Base-by-base conservation (phyloP, 1,140 invertebrate species). In the Sitobion miscanthi region DNA sequence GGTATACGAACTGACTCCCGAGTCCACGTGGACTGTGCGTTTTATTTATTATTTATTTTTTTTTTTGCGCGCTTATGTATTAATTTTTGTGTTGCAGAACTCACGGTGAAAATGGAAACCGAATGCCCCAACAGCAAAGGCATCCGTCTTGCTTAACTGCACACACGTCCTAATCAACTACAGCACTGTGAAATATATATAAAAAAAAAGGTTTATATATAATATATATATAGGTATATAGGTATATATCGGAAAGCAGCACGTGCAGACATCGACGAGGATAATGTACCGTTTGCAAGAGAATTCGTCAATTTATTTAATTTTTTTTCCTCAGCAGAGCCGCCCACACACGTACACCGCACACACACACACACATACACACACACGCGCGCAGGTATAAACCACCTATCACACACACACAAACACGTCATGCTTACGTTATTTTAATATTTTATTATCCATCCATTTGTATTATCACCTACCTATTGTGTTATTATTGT, bases 41-140 rank as follows among this genome's bases (percentile, higher is more conserved):
- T n/a, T 38, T 69, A 21, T 57, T 57, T 57, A 21, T 57, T 57
- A 42, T 42, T 42, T 42, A 4, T 57, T 57, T 57, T 49, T 9
- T 9, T 54, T 21, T 54, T 35, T 8, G 17, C 35, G n/a, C 35
- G 20, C 87, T 21, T 8, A 35, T 21, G 0, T n/a, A 77, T 77
- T 47, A 47, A 14, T 90, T 49, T 54, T 92, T 92, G 0, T 91
- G 23, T 92, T 92, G 1, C 90, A 92, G 90, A 92, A 52, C 90
- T 92, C 30, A 52, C 69, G 1, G 47, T 92, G 90, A 92, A 92
- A 52, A 38, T 11, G 23, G 47, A 92, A 0, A 1, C 45, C 20
- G 90, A 92, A 38, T 92, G 90, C 25, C 90, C 90, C 1, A 92
- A 92, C 69, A 92, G 90, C 69, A 92, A 92, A 83, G 90, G 90